Percentiles rank a stretch among this genome's conserved stretches.
Conservation (phyloP, 2,113 vertebrate species). For the Spermophilus dauricus region DNA sequence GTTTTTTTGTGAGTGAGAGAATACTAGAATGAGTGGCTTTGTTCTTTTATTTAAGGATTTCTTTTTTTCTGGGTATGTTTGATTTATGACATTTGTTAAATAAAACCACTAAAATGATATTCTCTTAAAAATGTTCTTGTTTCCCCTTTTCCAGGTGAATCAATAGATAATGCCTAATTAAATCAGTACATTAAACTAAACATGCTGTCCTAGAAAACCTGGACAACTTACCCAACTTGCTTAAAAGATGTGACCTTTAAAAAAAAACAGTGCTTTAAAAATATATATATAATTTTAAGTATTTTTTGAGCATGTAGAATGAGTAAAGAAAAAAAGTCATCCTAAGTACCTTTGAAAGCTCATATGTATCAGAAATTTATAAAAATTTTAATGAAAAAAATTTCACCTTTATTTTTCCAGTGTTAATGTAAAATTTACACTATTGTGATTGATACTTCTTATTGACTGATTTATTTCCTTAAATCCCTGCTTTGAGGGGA, state of each 20-base stretch:
- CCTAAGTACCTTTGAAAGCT: constrained; percentile 62
- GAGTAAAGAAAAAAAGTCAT: constrained; percentile 24
- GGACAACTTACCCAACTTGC: constrained; percentile 53
- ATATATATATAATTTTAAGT: constrained; percentile 57
- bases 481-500: not conserved
- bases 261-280: constrained; percentile 42
- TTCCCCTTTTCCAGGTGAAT: constrained; percentile 65
- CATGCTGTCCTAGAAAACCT: not conserved
- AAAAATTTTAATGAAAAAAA: constrained; percentile 46
- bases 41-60: constrained; percentile 67
- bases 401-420: constrained; percentile 67
- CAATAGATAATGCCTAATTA: constrained; percentile 55
- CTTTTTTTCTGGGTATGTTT: constrained; percentile 38
- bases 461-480: constrained; percentile 24
- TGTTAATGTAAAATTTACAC: constrained; percentile 63
- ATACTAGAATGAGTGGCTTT: constrained; percentile 35
- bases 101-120: constrained; percentile 59
- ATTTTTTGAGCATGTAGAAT: constrained; percentile 46
- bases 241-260: constrained; percentile 61
- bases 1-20: constrained; percentile 41
- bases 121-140: constrained; percentile 67
- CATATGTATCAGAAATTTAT: constrained; percentile 39
- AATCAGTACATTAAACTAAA: constrained; percentile 60
- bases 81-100: constrained; percentile 13
- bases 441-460: constrained; percentile 15